Base-by-base conservation (phyloP, 2,888 invertebrate species). In the Caenorhabditis sp. region DNA sequence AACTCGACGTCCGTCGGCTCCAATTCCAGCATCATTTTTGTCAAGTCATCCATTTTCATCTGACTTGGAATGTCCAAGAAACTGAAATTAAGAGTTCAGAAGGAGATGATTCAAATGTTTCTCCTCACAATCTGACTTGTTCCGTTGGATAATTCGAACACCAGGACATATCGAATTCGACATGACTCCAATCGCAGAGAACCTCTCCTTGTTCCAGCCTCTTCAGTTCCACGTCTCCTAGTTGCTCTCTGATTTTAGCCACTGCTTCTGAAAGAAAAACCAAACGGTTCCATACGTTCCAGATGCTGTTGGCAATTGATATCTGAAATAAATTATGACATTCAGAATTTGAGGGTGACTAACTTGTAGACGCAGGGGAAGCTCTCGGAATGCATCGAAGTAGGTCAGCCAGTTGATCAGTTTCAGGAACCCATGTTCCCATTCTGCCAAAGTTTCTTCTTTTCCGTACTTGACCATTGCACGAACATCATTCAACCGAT, bases 361-460 rank as follows among this genome's bases (percentile, higher is more conserved):
- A 20, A 67, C 82, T 68, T 79, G 74, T 18, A 79, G 51, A 18
- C 64, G n/a, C 1, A 58, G 20, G 6, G 79, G 67, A 2, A 82
- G 18, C 3, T 20, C 9, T 20, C 44, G 61, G 51, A 82, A 82
- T 22, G 71, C 79, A 11, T 64, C 56, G 24, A 74, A 74, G 53
- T 79, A 78, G 44, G 74, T 58, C 47, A 77, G 35, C 79, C 79
- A 82, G 58, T 65, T 71, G 20, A 68, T 74, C 15, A 71, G n/a
- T 51, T 47, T 62, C 24, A 65, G 58, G 47, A 81, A 64, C 18
- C 55, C 51, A 15, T n/a, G 20, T 20, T 81, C 81, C 60, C 76
- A 67, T 1, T 56, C 51, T 20, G 28, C 44, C 20, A 67, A 13
- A 9, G 44, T 56, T 8, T 47, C 47, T 9, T 47, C 47, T 18